Base-by-base conservation (phyloP, 53 echinoderm and acorn worm genomes). In the Mesocentrotus franciscanus region DNA sequence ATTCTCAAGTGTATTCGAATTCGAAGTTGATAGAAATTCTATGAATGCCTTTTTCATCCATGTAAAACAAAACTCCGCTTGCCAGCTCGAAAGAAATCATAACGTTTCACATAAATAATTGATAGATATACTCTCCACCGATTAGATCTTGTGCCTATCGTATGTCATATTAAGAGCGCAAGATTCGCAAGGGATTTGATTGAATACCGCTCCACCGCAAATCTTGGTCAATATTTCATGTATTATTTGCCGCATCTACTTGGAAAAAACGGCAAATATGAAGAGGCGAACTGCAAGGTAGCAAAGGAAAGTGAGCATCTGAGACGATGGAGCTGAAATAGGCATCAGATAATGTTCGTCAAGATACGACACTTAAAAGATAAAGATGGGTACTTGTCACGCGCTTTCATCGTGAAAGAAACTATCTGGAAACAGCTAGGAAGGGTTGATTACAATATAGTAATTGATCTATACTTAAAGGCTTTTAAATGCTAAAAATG, bases 191-290 rank as follows among this genome's bases (percentile, higher is more conserved):
- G 57, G n/a, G 59, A 58, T 58, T 56, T 57, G 87, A 87, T 87
- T 58, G 87, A 87, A 58, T 87, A 87, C 13, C 20, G 87, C 87
- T 87, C 29, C 11, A 57, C 58, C 87, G 58, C 87, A 29, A 58
- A 27, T 58, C 87, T 58, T 57, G 58, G 57, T 87, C 58, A 87
- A 87, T 87, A 87, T 58, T 87, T 87, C 57, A 87, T 87, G 87
- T 87, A 87, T 87, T 58, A 87, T 87, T 87, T 58, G 58, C n/a
- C n/a, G n/a, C 58, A 87, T 58, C 87, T 58, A 87, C 58, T 58
- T 87, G 0, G 56, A 87, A 12, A 12, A 59, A 27, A 27, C 87
- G 11, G n/a, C 58, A 56, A 87, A 87, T 87, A 27, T 87, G 87
- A 58, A 87, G 87, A 57, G 87, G 87, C 87, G 57, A 27, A 0